These are phyloP conservation scores for Microcebus lehilahytsara DNA, from an alignment of 2,113 vertebrate species.

Conservation along the genomic window DNA sequence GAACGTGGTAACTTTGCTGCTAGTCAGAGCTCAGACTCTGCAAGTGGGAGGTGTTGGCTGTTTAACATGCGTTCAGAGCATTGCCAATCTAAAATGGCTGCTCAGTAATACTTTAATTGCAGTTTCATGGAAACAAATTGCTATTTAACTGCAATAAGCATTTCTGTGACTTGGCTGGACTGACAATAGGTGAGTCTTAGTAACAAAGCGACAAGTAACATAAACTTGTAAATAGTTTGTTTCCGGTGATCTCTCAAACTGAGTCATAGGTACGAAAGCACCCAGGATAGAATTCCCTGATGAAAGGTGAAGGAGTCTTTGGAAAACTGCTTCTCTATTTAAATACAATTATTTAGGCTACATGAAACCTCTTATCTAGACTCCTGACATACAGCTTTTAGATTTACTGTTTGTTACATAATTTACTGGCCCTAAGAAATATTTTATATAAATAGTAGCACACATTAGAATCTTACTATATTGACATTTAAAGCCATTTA, in stretches of 20 bases:
- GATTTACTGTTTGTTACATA: slow-evolving; percentile 40
- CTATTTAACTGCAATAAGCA: slow-evolving; percentile 88
- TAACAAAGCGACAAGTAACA: slow-evolving; percentile 61
- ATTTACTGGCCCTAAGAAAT: slow-evolving; percentile 54
- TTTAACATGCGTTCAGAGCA: slow-evolving; percentile 82
- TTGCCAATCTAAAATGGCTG: slow-evolving; percentile 87
- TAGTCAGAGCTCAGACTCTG: slow-evolving; percentile 48
- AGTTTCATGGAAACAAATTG: slow-evolving; percentile 91
- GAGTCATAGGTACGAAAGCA: neutral
- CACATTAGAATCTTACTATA: slow-evolving; percentile 48
- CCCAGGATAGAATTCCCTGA: neutral
- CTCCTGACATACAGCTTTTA: slow-evolving; percentile 4
- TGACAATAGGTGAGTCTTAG: slow-evolving; percentile 80
- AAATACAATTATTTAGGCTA: slow-evolving; percentile 53
- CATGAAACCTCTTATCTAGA: slow-evolving; percentile 32
- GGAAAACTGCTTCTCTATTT: slow-evolving; percentile 24
- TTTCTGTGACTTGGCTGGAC: slow-evolving; percentile 85
- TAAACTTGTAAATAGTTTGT: slow-evolving; percentile 44
- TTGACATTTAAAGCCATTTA: slow-evolving; percentile 45
- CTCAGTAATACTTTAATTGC: slow-evolving; percentile 90
- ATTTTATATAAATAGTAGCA: slow-evolving; percentile 56
- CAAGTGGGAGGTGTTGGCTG: slow-evolving; percentile 70
- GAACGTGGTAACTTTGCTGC: slow-evolving; percentile 44
- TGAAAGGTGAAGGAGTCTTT: neutral
- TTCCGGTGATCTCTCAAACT: neutral